Evolutionary conservation across 2,888 invertebrate genomes (phyloP), one percentile per base, ranked within the genome.

Genomic region (Volucella inflata): DNA sequence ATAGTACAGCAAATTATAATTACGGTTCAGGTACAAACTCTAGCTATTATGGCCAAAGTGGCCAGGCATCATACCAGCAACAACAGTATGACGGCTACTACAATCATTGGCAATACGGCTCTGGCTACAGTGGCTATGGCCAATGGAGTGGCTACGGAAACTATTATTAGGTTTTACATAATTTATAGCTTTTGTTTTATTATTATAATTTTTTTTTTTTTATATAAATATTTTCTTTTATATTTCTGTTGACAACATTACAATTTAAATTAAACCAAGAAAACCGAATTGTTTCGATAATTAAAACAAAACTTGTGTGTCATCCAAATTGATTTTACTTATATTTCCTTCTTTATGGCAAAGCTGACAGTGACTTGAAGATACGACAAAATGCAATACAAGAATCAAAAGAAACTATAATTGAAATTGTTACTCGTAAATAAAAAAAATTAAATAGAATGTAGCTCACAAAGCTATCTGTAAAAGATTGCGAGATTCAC

Each of bases 31-130:
- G 89, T 48, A 65, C 78, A 14, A 91, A 89, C 81, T 87, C 89
- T 1, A 89, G 89, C 10, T 91, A 91, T 65, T 91, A 91, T 62
- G 89, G 88, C 2, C 91, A 91, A 83, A 88, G 88, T 68, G 88
- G 89, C 1, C 81, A 82, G 62, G 46, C 67, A 40, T 87, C 89
- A 16, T 91, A 91, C 87, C 89, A 88, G n/a, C 89, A 88, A 12
- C 94, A 94, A 75, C 92, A 93, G 46, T 94, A 94, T 88, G 93
- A 93, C 72, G 93, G 94, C 81, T 94, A 94, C 88, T 94, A 94
- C 88, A 94, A 93, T 89, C 94, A 94, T 88, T 94, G 94, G 94
- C 93, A 94, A 87, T 93, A 93, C 17, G 94, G 94, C 77, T 92
- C 94, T 0, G 92, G 93, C 64, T 94, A 94, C 71, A 91, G 93